These are phyloP conservation scores for Macrosiphum euphorbiae DNA, from an alignment of 2,888 invertebrate genomes.

Conservation along the genomic window DNA sequence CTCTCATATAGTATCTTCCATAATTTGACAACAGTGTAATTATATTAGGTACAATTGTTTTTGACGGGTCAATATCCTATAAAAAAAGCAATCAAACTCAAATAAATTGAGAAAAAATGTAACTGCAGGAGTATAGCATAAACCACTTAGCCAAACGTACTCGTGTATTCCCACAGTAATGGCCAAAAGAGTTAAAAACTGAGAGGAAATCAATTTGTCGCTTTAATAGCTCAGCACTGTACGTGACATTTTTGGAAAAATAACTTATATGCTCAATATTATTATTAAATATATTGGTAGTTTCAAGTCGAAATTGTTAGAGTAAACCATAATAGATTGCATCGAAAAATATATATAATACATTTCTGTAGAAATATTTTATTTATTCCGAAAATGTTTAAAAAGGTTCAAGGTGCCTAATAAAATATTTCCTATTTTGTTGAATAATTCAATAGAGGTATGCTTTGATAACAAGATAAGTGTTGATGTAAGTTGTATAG, in stretches of 20 bases:
- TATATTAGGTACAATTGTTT: background rate
- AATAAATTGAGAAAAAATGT: background rate
- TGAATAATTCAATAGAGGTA: constrained; percentile 19
- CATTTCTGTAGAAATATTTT: background rate
- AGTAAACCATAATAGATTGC: background rate
- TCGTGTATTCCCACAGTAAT: background rate
- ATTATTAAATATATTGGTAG: constrained; percentile 10
- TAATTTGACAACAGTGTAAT: background rate
- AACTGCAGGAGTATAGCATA: background rate
- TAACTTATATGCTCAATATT: background rate
- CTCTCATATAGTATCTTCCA: background rate
- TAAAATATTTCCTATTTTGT: constrained; percentile 2
- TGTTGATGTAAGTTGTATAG: background rate
- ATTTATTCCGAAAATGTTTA: background rate
- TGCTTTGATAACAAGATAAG: background rate
- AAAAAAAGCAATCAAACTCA: background rate
- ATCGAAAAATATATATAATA: background rate
- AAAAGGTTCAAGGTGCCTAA: background rate
- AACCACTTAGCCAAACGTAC: background rate
- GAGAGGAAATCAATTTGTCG: constrained; percentile 25
- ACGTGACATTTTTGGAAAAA: constrained; percentile 31
- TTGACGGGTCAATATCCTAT: background rate
- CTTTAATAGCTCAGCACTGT: constrained; percentile 10
- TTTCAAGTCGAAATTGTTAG: background rate
- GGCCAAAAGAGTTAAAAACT: constrained; percentile 13